Percentiles rank a stretch among this genome's conserved stretches.
Evolutionary conservation across 2,888 invertebrate species (phyloP).

Genomic region (Melieria crassipennis): DNA sequence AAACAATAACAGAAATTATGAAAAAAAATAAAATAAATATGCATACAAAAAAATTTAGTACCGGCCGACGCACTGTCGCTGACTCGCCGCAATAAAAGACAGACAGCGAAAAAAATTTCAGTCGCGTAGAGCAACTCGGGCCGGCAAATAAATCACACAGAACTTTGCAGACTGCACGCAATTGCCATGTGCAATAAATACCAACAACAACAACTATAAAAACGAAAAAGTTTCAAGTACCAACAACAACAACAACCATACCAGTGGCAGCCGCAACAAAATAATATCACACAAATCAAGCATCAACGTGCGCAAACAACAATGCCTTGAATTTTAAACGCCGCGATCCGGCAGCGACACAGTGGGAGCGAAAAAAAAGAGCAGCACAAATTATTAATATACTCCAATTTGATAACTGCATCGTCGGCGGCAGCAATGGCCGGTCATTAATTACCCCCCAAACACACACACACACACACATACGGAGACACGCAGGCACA

Average conservation of each 20-base stretch:
- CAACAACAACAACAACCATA: conserved; percentile 29
- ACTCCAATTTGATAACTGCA: conserved; percentile 6
- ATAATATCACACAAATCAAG: background rate
- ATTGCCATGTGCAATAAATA: conserved; percentile 6
- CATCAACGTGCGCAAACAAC: background rate
- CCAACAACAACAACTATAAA: background rate
- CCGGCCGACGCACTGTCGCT: no score
- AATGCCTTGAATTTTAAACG: background rate
- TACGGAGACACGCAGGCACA: background rate
- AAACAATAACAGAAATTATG: no score
- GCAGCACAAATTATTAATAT: background rate
- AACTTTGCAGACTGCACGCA: conserved; percentile 31
- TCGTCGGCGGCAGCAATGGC: background rate
- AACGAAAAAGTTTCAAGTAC: background rate
- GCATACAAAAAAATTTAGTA: no score
- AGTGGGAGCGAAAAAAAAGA: no score
- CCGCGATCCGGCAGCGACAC: no score
- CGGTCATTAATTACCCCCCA: background rate
- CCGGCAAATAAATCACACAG: conserved; percentile 27
- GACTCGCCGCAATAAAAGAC: no score
- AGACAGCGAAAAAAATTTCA: no score
- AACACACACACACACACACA: conserved; percentile 1
- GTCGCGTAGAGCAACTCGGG: background rate
- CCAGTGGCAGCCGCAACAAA: background rate
- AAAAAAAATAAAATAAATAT: no score